Evolutionary conservation across 2,113 vertebrate species (phyloP).

Genomic region (Asarcornis scutulata): DNA sequence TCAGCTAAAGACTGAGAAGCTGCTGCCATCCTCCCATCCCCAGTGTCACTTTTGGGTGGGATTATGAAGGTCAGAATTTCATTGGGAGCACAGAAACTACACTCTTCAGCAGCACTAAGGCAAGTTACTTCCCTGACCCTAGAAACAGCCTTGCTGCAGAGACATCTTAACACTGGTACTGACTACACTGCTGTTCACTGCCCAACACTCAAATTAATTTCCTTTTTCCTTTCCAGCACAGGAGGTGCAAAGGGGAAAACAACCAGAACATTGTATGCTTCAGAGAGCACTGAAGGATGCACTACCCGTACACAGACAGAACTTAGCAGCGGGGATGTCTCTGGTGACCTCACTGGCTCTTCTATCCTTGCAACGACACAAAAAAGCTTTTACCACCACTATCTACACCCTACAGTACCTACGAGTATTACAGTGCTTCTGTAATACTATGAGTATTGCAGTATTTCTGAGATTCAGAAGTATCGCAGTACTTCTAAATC

Average conservation of each 20-base stretch:
- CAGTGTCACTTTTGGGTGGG: rapidly evolving
- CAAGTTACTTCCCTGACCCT: not conserved
- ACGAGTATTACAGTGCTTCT: not conserved
- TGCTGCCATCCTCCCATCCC: not conserved
- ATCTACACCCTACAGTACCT: not conserved
- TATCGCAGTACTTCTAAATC: not conserved
- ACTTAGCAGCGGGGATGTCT: not conserved
- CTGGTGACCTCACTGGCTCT: not conserved
- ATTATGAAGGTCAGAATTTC: not conserved
- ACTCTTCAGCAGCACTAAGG: not conserved
- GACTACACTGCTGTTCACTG: rapidly evolving
- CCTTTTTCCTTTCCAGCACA: not conserved
- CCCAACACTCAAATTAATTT: not conserved
- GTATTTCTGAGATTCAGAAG: no score
- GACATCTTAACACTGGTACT: rapidly evolving
- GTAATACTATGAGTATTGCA: no score
- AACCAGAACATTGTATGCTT: rapidly evolving
- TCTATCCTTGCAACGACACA: rapidly evolving
- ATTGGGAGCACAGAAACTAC: not conserved
- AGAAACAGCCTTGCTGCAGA: not conserved
- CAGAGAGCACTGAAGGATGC: not conserved
- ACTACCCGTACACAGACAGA: rapidly evolving
- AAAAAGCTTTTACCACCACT: rapidly evolving
- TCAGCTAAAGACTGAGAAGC: not conserved
- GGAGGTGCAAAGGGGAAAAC: not conserved